These are phyloP conservation scores for Octomys mimax DNA, from an alignment of 2,797 vertebrate genomes.

Conservation along the genomic window DNA sequence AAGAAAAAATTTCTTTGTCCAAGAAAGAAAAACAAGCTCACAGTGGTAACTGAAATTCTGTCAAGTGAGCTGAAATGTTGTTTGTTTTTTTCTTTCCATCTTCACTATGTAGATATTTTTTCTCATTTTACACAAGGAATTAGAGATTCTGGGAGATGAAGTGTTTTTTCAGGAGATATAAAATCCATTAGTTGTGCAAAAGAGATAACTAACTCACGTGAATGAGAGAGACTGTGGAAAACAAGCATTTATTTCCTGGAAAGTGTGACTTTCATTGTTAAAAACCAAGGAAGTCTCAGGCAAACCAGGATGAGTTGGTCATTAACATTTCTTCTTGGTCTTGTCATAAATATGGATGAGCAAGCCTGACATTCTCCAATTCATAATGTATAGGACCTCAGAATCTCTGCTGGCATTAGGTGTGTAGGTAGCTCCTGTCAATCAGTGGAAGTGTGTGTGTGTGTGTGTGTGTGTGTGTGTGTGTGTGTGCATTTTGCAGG, in stretches of 20 bases:
- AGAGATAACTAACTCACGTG: not conserved
- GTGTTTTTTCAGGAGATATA: not conserved
- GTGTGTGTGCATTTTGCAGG: no score
- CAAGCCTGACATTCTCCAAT: not conserved
- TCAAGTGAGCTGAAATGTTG: not conserved
- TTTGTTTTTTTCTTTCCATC: not conserved
- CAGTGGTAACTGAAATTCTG: not conserved
- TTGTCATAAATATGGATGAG: not conserved
- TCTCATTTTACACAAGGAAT: constrained; percentile 9
- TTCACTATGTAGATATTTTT: not conserved
- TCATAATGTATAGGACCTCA: not conserved
- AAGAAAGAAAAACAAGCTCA: not conserved
- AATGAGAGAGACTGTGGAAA: not conserved
- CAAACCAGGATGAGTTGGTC: not conserved
- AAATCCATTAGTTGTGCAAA: not conserved
- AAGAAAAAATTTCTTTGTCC: not conserved
- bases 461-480: not conserved
- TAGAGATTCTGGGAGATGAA: not conserved
- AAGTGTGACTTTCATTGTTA: not conserved
- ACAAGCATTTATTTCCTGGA: not conserved
- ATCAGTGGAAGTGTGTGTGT: not conserved
- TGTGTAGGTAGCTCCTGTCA: not conserved
- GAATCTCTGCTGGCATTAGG: not conserved
- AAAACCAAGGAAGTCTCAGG: not conserved
- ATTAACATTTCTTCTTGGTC: not conserved